Conservation (phyloP, 2,888 invertebrate species). For the Trypoxylon attenuatum region DNA sequence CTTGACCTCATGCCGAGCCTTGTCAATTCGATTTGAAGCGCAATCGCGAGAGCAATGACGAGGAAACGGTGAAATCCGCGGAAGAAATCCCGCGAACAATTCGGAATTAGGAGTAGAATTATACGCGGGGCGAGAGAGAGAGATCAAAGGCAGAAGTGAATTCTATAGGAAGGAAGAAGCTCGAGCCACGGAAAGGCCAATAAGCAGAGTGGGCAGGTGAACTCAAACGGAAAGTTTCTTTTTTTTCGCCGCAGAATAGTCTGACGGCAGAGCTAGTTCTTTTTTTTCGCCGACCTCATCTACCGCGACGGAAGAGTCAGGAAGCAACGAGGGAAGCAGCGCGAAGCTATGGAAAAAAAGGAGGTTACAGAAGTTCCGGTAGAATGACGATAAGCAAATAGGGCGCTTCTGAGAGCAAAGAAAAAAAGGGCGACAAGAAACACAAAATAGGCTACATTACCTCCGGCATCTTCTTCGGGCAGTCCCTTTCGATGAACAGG, state of each 20-base stretch:
- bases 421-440: neutral
- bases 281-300: neutral
- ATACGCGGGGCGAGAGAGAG: neutral
- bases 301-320: neutral
- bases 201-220: slow-evolving; percentile 23
- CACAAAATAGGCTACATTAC: neutral
- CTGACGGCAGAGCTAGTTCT: neutral
- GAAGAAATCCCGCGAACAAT: neutral
- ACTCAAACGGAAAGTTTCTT: slow-evolving; percentile 25
- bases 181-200: slow-evolving; percentile 13
- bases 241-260: neutral
- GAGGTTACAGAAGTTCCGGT: slow-evolving; percentile 1
- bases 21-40: too few relatives aligned
- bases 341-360: slow-evolving; percentile 1
- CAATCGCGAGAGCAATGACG: too few relatives aligned
- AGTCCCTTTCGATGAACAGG: too few relatives aligned
- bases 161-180: neutral
- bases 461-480: too few relatives aligned
- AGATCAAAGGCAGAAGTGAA: neutral
- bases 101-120: too few relatives aligned
- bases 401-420: too few relatives aligned
- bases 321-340: neutral
- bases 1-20: too few relatives aligned
- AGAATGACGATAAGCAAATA: slow-evolving; percentile 34
- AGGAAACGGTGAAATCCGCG: slow-evolving; percentile 25